These are phyloP conservation scores for Apamea crenata DNA, from an alignment of 2,888 invertebrate genomes.

Conservation along the genomic window DNA sequence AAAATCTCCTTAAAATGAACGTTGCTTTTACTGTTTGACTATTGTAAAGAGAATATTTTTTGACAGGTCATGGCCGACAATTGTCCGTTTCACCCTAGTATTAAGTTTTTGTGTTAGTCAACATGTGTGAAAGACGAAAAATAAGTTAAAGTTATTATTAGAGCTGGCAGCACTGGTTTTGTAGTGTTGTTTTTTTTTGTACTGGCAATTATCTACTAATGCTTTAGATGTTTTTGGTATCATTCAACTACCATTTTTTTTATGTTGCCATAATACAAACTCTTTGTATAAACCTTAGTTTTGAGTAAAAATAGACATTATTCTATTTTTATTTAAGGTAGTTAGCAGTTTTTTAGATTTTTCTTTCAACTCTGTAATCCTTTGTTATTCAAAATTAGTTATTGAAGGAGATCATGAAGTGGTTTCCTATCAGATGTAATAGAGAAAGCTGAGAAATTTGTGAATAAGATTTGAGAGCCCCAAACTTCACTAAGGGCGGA, in stretches of 20 bases:
- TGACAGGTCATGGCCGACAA: conserved; percentile 25
- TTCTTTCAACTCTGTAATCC: too few species aligned
- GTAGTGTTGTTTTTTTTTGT: conserved; percentile 54
- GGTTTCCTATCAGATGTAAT: background rate
- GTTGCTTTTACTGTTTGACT: background rate
- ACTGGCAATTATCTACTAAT: conserved; percentile 40
- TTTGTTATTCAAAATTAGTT: background rate
- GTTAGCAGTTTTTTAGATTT: background rate
- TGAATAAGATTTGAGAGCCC: background rate
- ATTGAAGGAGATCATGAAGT: background rate
- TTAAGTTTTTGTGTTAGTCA: conserved; percentile 65
- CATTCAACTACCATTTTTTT: background rate
- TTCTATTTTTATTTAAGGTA: background rate
- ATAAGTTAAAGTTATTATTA: conserved; percentile 44
- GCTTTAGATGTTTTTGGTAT: background rate
- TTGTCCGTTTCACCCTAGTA: conserved; percentile 34
- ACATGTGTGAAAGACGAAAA: conserved; percentile 48
- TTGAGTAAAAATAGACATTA: background rate
- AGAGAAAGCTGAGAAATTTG: background rate
- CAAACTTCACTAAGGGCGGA: background rate
- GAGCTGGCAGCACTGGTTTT: conserved; percentile 54
- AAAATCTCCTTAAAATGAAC: background rate
- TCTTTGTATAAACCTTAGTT: background rate
- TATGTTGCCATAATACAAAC: background rate
- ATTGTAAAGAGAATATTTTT: conserved; percentile 1